Base-by-base conservation (phyloP, 1,140 invertebrate genomes). In the Phenacoccus solenopsis region DNA sequence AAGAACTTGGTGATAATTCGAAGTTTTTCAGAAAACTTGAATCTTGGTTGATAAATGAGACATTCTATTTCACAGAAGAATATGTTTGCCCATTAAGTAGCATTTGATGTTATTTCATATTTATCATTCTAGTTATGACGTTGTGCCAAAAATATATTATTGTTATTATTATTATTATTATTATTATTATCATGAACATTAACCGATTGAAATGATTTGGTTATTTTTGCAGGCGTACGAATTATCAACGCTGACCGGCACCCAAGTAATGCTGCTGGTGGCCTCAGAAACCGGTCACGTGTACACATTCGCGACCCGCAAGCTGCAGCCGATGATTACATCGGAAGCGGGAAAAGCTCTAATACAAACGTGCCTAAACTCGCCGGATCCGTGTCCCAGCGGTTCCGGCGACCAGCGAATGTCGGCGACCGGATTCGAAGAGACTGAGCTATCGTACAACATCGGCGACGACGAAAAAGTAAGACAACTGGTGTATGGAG, bases 251-350 rank as follows among this genome's bases (percentile, higher is more conserved):
- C 79, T 99, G 79, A 99, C 98, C 61, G 97, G 98, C 16, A 99
- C 98, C 13, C 96, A 99, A 83, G 96, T 99, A 78, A 98, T 96
- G 94, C 81, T 97, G 69, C 81, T 97, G 76, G 94, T 97, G 70
- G 94, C 94, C 28, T 94, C 91, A 32, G 94, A 97, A 80, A 97
- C 94, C 13, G 94, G 97, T 3, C 98, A 99, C 82, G 97, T 99
- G 74, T 99, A 99, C 82, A 99, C 98, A 67, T 99, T 98, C 83
- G 97, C 98, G 30, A 99, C 98, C 64, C 84, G 94, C 70, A 99
- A 99, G 81, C 84, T 99, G 56, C 96, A 99, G 80, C 98, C 97
- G 67, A 99, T 99, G 96, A 99, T 99, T 78, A 98, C 94, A 16
- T 97, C 94, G 75, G 97, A 99, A 77, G 94, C 94, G 70, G 98